These are phyloP conservation scores for Lepeophtheirus salmonis DNA, from an alignment of 1,140 invertebrate species.

Conservation along the genomic window DNA sequence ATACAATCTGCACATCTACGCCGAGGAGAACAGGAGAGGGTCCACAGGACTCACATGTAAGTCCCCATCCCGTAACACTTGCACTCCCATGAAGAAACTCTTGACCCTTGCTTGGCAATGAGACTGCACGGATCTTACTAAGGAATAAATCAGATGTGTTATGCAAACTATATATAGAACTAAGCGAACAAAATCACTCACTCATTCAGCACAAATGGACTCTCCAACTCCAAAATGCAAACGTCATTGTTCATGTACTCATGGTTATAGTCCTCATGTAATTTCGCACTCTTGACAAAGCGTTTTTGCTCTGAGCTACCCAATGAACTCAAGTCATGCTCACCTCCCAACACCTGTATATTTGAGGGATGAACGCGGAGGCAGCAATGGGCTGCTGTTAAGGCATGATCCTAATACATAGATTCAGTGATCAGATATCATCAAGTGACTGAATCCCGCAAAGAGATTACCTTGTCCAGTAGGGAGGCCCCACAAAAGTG, in stretches of 20 bases:
- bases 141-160: neutral
- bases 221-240: neutral
- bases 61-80: constrained; percentile 20
- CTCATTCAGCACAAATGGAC: too few relatives aligned
- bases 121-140: neutral
- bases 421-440: neutral
- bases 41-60: constrained; percentile 16
- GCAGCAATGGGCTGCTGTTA: neutral
- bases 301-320: neutral
- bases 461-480: neutral
- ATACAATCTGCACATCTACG: neutral
- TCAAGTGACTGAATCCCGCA: neutral
- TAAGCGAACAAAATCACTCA: too few relatives aligned
- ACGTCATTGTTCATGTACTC: neutral
- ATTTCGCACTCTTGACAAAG: neutral
- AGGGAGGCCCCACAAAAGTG: neutral
- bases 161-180: too few relatives aligned
- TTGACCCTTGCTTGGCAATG: neutral
- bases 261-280: neutral
- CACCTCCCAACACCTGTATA: neutral
- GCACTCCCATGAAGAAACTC: constrained; percentile 18
- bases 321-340: neutral
- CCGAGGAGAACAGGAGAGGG: neutral
- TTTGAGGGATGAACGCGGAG: neutral
- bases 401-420: neutral